phyloP scores from a whole-genome alignment of 1,140 invertebrate species.

The Drosophila prosaltans region DNA sequence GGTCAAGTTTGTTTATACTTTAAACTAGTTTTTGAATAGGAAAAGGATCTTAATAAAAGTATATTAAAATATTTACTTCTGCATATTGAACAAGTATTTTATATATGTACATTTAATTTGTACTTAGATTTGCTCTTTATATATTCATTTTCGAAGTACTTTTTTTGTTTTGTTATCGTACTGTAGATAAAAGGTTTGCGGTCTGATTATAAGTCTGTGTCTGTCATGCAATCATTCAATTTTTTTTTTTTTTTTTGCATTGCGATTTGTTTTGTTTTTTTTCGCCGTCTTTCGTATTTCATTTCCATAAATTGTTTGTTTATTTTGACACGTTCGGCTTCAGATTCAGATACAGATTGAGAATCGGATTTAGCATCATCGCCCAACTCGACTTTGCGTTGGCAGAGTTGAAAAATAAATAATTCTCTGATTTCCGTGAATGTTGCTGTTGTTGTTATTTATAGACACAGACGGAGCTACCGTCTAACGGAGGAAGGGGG shows the following conservation, averaged over 20 bases:
- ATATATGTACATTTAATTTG: too few relatives aligned
- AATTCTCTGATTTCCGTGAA: constrained; percentile 39
- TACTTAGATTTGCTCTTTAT: too few relatives aligned
- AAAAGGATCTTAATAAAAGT: too few relatives aligned
- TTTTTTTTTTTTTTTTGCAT: not conserved
- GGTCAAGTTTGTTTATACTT: too few relatives aligned
- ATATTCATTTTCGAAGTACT: too few relatives aligned
- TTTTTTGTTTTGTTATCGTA: too few relatives aligned
- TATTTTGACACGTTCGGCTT: constrained; percentile 47
- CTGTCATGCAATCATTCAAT: constrained; percentile 1
- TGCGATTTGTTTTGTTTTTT: not conserved
- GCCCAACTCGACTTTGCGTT: not conserved
- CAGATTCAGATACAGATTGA: not conserved
- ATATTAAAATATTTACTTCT: too few relatives aligned
- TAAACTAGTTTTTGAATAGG: too few relatives aligned
- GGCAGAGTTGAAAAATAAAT: constrained; percentile 27
- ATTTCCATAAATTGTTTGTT: constrained; percentile 49
- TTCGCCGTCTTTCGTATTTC: constrained; percentile 7
- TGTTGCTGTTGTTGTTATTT: constrained; percentile 42
- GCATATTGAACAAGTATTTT: too few relatives aligned
- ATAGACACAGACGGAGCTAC: constrained; percentile 16
- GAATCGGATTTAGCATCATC: not conserved
- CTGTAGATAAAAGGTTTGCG: not conserved
- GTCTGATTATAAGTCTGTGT: not conserved
- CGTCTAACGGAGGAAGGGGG: not conserved